phyloP scores from a whole-genome alignment of 2,888 invertebrate species.

The Liopterus haemorrhoidalis region DNA sequence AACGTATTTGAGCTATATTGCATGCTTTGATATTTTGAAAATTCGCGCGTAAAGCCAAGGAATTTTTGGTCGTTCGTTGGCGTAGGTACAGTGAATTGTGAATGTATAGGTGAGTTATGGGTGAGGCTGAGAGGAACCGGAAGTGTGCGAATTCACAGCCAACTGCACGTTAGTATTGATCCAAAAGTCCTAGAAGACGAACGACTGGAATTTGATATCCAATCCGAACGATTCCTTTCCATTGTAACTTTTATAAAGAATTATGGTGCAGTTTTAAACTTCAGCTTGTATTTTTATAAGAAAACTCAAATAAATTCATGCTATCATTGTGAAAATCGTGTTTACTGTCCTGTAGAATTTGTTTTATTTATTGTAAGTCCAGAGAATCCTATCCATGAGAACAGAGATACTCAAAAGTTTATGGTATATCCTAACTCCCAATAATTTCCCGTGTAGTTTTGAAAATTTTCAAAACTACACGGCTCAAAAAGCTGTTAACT shows the following conservation, averaged over 20 bases:
- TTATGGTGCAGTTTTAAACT: conserved; percentile 24
- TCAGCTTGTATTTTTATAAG: conserved; percentile 23
- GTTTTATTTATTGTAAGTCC: too few relatives aligned
- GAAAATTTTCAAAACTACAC: too few relatives aligned
- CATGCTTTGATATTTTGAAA: too few relatives aligned
- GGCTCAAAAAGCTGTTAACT: too few relatives aligned
- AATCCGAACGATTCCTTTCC: conserved; percentile 30
- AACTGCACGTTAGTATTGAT: conserved; percentile 29
- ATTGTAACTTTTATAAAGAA: conserved; percentile 25
- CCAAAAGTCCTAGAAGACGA: conserved; percentile 30
- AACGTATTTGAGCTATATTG: too few relatives aligned
- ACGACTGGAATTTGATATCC: conserved; percentile 33
- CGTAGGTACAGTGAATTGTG: background rate
- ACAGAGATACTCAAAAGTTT: too few relatives aligned
- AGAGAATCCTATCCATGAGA: too few relatives aligned
- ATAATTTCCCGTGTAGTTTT: too few relatives aligned
- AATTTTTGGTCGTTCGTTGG: background rate
- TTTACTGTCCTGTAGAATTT: conserved; percentile 22
- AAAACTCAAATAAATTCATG: conserved; percentile 20
- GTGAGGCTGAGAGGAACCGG: background rate
- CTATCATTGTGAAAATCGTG: conserved; percentile 23
- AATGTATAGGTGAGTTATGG: background rate
- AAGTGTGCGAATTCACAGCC: conserved; percentile 10
- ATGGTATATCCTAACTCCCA: too few relatives aligned
- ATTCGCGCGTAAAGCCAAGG: too few relatives aligned